These are phyloP conservation scores for Eidolon dupreanum DNA, from an alignment of 2,797 vertebrate species.

Conservation along the genomic window DNA sequence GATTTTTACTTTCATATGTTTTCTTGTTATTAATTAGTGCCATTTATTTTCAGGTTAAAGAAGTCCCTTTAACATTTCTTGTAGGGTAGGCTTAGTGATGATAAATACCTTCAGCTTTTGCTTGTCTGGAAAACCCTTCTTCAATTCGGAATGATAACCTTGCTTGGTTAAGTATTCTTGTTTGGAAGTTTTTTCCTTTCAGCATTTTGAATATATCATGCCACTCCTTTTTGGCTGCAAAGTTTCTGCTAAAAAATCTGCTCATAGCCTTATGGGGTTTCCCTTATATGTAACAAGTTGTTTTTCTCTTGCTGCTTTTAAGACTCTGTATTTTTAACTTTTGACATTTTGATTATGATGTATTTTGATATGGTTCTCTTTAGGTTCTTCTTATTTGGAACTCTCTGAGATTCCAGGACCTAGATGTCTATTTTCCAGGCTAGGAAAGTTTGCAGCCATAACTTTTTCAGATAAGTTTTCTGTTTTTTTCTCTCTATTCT, in stretches of 20 bases:
- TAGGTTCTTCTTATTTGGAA: neutral
- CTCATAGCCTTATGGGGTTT: neutral
- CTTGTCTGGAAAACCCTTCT: neutral
- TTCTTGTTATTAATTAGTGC: neutral
- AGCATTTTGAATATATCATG: neutral
- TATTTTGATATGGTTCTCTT: neutral
- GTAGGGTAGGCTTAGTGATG: neutral
- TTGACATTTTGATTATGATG: neutral
- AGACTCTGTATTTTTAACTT: neutral
- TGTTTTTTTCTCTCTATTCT: neutral
- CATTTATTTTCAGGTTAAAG: neutral
- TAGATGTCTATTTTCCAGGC: neutral
- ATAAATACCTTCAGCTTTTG: neutral
- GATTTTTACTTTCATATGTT: neutral
- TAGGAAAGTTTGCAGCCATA: neutral
- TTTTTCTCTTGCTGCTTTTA: neutral
- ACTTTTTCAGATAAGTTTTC: neutral
- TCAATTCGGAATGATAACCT: neutral
- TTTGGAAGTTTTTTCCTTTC: neutral
- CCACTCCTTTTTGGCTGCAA: neutral
- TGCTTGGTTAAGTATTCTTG: neutral
- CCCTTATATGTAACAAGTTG: neutral
- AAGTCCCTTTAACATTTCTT: neutral
- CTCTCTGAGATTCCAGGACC: neutral
- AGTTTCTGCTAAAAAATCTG: neutral